phyloP scores from a whole-genome alignment of 2,888 invertebrate genomes.

The Platycnemis pennipes region DNA sequence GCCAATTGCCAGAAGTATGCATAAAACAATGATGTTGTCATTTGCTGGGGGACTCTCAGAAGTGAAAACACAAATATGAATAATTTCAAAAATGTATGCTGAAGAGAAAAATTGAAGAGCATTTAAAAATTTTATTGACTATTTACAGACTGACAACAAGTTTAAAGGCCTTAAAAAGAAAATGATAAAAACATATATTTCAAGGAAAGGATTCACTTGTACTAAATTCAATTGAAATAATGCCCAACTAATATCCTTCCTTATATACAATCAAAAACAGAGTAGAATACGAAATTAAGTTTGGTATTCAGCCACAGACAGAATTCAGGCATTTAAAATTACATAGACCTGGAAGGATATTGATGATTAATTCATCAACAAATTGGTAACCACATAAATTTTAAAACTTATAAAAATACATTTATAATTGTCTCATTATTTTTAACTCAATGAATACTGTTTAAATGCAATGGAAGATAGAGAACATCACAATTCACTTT shows the following conservation, averaged over 20 bases:
- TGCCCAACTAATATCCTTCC: not conserved
- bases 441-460: slow-evolving; percentile 48
- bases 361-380: not conserved
- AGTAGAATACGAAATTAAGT: not conserved
- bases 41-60: too few relatives aligned
- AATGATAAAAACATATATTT: not conserved
- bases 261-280: not conserved
- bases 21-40: too few relatives aligned
- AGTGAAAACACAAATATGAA: not conserved
- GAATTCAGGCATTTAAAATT: not conserved
- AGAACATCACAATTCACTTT: slow-evolving; percentile 15
- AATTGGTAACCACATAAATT: not conserved
- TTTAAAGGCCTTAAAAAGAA: not conserved
- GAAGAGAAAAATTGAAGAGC: not conserved
- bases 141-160: not conserved
- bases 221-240: not conserved
- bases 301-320: not conserved
- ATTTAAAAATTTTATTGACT: slow-evolving; percentile 4
- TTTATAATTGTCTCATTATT: not conserved
- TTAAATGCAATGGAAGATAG: slow-evolving; percentile 41
- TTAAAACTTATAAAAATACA: not conserved
- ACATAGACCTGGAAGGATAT: not conserved
- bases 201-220: not conserved
- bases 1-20: too few relatives aligned
- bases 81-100: not conserved